Evolutionary conservation across 2,797 vertebrate species (phyloP).

Genomic region (Scarus forsteni): DNA sequence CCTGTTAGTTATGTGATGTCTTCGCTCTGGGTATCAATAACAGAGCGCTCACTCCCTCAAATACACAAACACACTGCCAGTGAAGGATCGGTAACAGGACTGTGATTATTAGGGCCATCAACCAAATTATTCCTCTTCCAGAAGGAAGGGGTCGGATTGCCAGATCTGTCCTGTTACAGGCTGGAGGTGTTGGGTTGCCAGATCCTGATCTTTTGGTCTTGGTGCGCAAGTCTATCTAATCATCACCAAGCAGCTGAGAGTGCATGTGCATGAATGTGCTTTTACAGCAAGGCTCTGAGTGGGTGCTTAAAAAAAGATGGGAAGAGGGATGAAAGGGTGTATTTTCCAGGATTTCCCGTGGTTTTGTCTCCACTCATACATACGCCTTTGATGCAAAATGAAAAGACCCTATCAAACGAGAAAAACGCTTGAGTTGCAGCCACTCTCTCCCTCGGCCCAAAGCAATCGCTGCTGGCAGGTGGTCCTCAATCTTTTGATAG

Average conservation of each 20-base stretch:
- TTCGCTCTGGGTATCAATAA: slow-evolving; percentile 68
- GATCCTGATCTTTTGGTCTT: slow-evolving; percentile 80
- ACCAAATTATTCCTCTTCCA: slow-evolving; percentile 80
- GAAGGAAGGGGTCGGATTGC: slow-evolving; percentile 74
- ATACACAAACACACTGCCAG: slow-evolving; percentile 39
- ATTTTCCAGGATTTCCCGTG: slow-evolving; percentile 47
- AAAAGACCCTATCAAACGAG: slow-evolving; percentile 68
- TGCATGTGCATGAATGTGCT: slow-evolving; percentile 4
- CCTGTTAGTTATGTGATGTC: slow-evolving; percentile 84
- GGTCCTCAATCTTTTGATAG: slow-evolving; percentile 69
- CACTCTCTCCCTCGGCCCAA: slow-evolving; percentile 50
- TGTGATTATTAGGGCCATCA: slow-evolving; percentile 84
- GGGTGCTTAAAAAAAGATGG: slow-evolving; percentile 36
- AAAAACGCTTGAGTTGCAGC: slow-evolving; percentile 61
- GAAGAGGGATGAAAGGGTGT: not conserved
- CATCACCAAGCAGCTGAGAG: slow-evolving; percentile 58
- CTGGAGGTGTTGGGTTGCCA: slow-evolving; percentile 80
- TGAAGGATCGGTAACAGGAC: slow-evolving; percentile 75
- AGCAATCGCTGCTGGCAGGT: slow-evolving; percentile 68
- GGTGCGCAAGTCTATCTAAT: slow-evolving; percentile 71
- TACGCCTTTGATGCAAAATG: slow-evolving; percentile 58
- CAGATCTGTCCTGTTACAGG: slow-evolving; percentile 67
- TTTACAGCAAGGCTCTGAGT: slow-evolving; percentile 25
- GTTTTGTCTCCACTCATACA: slow-evolving; percentile 47
- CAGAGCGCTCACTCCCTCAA: slow-evolving; percentile 59